Evolutionary conservation across 2,113 vertebrate species (phyloP).

Genomic region (Acrocephalus arundinaceus): DNA sequence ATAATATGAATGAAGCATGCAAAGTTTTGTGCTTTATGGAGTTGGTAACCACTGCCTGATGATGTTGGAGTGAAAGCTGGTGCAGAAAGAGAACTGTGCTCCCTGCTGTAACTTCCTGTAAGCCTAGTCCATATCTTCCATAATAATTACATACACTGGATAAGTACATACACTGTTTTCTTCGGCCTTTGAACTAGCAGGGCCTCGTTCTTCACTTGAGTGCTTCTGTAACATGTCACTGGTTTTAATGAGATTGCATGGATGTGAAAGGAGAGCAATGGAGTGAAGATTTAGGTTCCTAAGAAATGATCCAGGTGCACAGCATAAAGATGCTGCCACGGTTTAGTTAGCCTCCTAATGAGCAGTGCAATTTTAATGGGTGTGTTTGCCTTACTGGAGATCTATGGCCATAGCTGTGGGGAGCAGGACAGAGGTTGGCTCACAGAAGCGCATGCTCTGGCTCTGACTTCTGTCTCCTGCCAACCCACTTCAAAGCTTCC

Average conservation of each 20-base stretch:
- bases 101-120: not conserved
- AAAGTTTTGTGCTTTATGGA: not conserved
- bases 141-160: not conserved
- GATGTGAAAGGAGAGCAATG: not conserved
- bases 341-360: slow-evolving; percentile 1
- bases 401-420: not conserved
- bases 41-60: not conserved
- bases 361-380: not conserved
- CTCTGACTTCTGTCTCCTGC: not conserved
- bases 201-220: not conserved
- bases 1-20: not conserved
- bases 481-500: slow-evolving; percentile 28
- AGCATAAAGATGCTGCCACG: not conserved
- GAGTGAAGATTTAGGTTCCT: not conserved
- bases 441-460: rapidly evolving
- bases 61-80: not conserved
- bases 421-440: not conserved
- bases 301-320: not conserved
- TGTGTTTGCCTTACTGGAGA: not conserved
- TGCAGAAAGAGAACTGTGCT: not conserved
- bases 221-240: not conserved
- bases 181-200: not conserved
- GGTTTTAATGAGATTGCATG: not conserved
- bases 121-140: not conserved
- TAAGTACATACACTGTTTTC: not conserved